Evolutionary conservation across 35 echinoderm and acorn worm species (phyloP), one percentile per base, ranked within the genome.

Genomic region (Heliocidaris erythrogramma): DNA sequence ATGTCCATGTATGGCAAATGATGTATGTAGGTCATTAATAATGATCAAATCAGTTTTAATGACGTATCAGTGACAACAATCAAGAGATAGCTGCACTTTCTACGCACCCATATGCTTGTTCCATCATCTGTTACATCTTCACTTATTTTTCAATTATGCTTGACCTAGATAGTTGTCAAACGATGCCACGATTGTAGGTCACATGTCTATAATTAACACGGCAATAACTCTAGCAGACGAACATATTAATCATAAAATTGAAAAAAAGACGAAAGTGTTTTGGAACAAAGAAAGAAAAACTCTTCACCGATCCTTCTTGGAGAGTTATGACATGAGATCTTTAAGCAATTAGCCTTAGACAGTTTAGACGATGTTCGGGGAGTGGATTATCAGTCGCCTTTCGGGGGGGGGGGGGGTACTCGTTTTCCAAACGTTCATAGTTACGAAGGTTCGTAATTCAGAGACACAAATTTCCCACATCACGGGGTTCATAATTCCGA

Each of bases 61-160:
- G 59, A 0, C 60, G 16, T 24, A 78, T 78, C 65, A 27, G 65
- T 78, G 18, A 78, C 17, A 78, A 27, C 27, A 78, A 78, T 78
- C 17, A 78, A 24, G 21, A 18, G 21, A 21, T 21, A 78, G 4
- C 65, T 78, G 65, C 21, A 21, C 21, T 78, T 78, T 24, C 18
- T 78, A 27, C 27, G 3, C 65, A 78, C 27, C 65, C 24, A 78
- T 18, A 78, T 27, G 65, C n/a, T 78, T 78, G 18, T 78, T 24
- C 21, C 65, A 78, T 78, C 2, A 18, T 78, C 17, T 21, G 65
- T 7, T 1, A 24, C 5, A 78, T 27, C 65, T n/a, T n/a, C 8
- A 78, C 65, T n/a, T 78, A 78, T 78, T 78, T 78, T 78, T 78
- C 65, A 78, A 78, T 78, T 78, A 78, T 78, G 65, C 27, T n/a